Percentiles rank a stretch among this genome's conserved stretches.
phyloP scores from a whole-genome alignment of 1,140 invertebrate genomes.

The Pachyrhynchus sulphureomaculatus region DNA sequence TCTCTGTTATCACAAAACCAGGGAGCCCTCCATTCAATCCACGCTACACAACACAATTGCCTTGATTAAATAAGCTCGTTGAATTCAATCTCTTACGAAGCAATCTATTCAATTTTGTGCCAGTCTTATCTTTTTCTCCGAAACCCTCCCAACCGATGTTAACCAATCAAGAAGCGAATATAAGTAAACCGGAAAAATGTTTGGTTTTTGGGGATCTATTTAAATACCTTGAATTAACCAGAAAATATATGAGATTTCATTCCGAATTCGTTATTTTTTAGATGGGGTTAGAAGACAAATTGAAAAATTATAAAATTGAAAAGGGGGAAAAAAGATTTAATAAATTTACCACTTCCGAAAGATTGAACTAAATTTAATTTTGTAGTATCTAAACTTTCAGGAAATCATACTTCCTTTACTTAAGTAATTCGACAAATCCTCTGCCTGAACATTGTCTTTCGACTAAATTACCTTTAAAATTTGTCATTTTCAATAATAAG shows the following conservation, averaged over 20 bases:
- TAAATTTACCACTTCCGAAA: no score
- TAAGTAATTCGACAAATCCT: no score
- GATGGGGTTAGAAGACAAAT: not conserved
- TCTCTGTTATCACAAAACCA: not conserved
- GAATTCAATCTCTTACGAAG: conserved; percentile 45
- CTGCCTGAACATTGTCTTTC: no score
- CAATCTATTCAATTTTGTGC: conserved; percentile 48
- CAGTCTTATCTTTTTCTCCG: conserved; percentile 43
- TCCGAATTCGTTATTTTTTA: not conserved
- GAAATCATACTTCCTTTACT: no score
- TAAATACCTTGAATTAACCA: not conserved
- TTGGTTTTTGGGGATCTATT: not conserved
- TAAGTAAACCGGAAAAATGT: conserved; percentile 40
- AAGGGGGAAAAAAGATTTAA: not conserved
- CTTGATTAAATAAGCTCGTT: conserved; percentile 48
- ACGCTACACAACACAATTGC: conserved; percentile 37
- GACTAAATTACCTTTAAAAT: no score
- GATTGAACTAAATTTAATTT: no score
- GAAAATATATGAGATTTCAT: not conserved
- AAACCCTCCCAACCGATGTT: conserved; percentile 44
- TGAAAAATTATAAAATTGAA: not conserved
- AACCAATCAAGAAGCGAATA: conserved; percentile 39
- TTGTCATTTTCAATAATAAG: no score
- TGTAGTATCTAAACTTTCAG: no score
- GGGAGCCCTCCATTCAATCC: not conserved